Conservation (phyloP, 2,888 invertebrate genomes). For the Pycnomerus fuliginosus region DNA sequence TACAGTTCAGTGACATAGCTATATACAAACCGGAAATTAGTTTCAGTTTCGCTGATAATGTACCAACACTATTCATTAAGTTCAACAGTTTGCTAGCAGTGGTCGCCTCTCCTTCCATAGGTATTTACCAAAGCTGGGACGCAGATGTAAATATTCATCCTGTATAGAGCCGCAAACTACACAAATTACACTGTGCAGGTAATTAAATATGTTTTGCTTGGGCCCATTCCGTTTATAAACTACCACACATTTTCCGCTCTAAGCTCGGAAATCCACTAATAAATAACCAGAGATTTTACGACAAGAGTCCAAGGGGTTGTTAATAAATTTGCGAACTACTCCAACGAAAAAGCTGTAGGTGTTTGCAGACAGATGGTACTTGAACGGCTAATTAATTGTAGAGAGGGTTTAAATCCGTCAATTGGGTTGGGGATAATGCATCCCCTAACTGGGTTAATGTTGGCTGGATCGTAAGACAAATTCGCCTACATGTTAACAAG, state of each 20-base stretch:
- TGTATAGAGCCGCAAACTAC: conserved; percentile 34
- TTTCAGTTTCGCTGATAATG: conserved; percentile 43
- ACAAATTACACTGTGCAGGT: conserved; percentile 35
- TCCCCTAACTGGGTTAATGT: conserved; percentile 1
- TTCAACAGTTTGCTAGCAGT: conserved; percentile 40
- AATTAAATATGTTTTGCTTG: conserved; percentile 38
- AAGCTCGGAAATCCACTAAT: conserved; percentile 27
- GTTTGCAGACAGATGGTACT: too few species aligned
- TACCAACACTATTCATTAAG: conserved; percentile 42
- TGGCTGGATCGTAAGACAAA: conserved; percentile 3
- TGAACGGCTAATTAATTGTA: background rate
- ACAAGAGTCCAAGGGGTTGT: too few species aligned
- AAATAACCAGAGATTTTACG: too few species aligned
- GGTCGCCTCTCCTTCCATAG: too few species aligned
- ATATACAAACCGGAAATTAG: conserved; percentile 36
- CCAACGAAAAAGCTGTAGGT: too few species aligned
- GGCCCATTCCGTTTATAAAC: conserved; percentile 28
- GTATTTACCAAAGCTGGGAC: conserved; percentile 35
- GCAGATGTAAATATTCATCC: conserved; percentile 39
- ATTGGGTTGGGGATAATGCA: conserved; percentile 1
- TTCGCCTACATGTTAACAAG: conserved; percentile 10
- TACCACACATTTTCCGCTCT: conserved; percentile 23
- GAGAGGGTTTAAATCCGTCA: background rate
- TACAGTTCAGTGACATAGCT: too few species aligned
- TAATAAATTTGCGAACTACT: too few species aligned